Conservation (phyloP, 1,140 invertebrate genomes). For the Lethocerus indicus region DNA sequence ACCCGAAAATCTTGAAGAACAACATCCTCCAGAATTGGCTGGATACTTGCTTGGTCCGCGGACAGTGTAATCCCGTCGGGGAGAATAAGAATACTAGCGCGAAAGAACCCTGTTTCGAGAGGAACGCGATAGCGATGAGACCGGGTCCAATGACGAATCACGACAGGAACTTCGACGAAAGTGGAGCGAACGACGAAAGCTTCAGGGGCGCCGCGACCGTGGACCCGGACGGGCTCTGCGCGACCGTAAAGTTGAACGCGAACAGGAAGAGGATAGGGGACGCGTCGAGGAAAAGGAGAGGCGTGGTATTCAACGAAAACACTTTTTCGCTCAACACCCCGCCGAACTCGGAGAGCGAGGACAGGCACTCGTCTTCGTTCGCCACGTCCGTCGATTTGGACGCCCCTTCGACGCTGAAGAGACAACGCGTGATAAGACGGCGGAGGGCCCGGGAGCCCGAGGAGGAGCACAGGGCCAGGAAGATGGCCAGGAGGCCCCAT, state of each 20-base stretch:
- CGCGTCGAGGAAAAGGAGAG: constrained; percentile 15
- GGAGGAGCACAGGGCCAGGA: no score
- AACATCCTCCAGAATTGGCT: neutral
- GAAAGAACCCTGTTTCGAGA: no score
- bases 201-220: no score
- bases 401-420: constrained; percentile 26
- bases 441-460: constrained; percentile 21
- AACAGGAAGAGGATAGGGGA: no score
- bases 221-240: no score
- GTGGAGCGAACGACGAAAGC: no score
- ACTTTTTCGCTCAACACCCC: constrained; percentile 13
- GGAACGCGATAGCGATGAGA: no score
- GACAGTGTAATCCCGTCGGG: no score
- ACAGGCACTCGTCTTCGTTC: constrained; percentile 18
- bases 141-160: no score
- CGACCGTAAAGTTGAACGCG: no score
- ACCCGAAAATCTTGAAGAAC: neutral
- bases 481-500: constrained; percentile 8
- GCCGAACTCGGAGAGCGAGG: constrained; percentile 4
- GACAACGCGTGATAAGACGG: constrained; percentile 27
- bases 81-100: no score
- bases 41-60: neutral
- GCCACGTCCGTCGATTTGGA: constrained; percentile 22
- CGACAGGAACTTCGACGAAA: no score
- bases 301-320: constrained; percentile 15